Percentiles rank a stretch among this genome's conserved stretches.
phyloP scores from a whole-genome alignment of 2,113 vertebrate genomes.

The Pedetes capensis region DNA sequence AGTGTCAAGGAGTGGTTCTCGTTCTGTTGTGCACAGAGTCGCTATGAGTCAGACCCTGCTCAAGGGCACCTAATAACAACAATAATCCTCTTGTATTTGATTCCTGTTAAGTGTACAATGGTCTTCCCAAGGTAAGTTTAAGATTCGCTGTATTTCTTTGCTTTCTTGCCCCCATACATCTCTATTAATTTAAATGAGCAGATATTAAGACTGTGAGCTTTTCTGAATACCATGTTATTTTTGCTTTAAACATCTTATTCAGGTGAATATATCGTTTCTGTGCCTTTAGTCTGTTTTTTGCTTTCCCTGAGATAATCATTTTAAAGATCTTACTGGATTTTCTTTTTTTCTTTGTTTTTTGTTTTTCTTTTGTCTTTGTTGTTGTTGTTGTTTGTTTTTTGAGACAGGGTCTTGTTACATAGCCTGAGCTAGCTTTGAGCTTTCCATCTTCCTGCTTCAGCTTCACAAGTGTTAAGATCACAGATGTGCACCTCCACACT shows the following conservation, averaged over 20 bases:
- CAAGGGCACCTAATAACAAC: too few relatives aligned
- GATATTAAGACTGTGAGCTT: neutral
- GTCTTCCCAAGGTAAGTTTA: neutral
- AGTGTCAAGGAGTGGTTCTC: too few relatives aligned
- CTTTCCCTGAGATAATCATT: neutral
- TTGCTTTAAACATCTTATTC: neutral
- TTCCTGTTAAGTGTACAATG: neutral
- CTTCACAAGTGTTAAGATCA: neutral
- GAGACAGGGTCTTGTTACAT: too few relatives aligned
- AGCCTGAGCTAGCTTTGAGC: neutral
- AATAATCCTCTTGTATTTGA: neutral
- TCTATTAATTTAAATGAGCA: neutral
- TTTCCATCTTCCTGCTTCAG: neutral
- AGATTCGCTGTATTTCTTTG: neutral
- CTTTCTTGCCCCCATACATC: neutral
- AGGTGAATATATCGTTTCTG: neutral
- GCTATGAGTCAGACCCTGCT: too few relatives aligned
- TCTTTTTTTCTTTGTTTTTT: neutral
- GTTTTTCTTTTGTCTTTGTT: too few relatives aligned
- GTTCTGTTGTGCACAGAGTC: too few relatives aligned
- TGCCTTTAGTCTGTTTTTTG: neutral
- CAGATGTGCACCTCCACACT: too few relatives aligned
- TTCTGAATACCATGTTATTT: neutral
- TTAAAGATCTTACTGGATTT: neutral
- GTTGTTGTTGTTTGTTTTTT: too few relatives aligned